Conservation (phyloP, 2,888 invertebrate species). For the Gastracanthus pulcherrimus region DNA sequence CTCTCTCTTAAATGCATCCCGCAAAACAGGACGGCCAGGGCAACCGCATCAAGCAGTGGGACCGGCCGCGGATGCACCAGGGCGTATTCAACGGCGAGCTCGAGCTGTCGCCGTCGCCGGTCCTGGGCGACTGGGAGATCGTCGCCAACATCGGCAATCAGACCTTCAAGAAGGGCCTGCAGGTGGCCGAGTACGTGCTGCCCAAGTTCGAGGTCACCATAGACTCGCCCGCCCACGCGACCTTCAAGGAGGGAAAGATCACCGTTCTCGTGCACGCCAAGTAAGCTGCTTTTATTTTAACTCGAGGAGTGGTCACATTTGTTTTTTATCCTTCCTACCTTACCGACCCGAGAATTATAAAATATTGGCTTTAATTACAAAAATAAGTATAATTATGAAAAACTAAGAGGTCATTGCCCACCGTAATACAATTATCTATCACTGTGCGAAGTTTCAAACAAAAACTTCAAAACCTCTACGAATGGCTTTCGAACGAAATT, state of each 20-base stretch:
- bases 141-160: constrained; percentile 83
- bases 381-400: no score
- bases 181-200: constrained; percentile 93
- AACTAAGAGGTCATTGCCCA: no score
- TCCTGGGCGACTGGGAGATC: constrained; percentile 93
- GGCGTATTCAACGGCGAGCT: constrained; percentile 89
- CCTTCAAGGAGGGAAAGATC: constrained; percentile 89
- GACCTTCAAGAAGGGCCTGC: constrained; percentile 84
- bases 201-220: constrained; percentile 96
- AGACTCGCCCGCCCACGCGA: constrained; percentile 88
- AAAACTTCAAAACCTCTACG: no score
- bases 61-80: constrained; percentile 82
- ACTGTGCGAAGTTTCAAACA: no score
- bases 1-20: no score
- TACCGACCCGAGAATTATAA: no score
- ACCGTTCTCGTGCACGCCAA: constrained; percentile 89
- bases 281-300: constrained; percentile 79
- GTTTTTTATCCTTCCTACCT: no score
- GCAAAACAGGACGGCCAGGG: constrained; percentile 83
- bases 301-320: no score
- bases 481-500: no score
- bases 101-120: constrained; percentile 88
- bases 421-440: no score
- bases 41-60: constrained; percentile 91
- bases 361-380: no score